A percentile compares a stretch with the other conserved stretches of the same genome.
These are phyloP conservation scores for Cebidichthys violaceus DNA, from an alignment of 2,113 vertebrate species.

Conservation along the genomic window DNA sequence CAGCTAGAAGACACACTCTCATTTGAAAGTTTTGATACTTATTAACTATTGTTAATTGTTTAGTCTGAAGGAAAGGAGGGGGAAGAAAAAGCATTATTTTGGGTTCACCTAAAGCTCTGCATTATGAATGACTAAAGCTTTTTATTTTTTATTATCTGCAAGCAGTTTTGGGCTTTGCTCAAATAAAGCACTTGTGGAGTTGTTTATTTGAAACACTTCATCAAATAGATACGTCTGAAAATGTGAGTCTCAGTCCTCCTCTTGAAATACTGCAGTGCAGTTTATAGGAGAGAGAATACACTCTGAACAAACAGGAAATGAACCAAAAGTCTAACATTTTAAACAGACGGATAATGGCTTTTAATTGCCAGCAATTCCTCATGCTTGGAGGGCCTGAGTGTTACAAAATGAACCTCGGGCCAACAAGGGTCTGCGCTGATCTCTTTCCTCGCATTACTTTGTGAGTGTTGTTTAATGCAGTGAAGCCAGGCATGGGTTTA, in stretches of 20 bases:
- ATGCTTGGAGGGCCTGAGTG: neutral
- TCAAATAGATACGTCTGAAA: constrained; percentile 3
- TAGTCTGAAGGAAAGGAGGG: constrained; percentile 16
- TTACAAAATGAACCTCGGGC: neutral
- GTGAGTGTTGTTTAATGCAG: neutral
- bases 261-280: neutral
- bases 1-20: constrained; percentile 24
- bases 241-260: neutral
- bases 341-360: constrained; percentile 3
- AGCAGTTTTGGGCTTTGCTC: constrained; percentile 10
- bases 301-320: constrained; percentile 7
- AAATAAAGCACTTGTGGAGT: neutral
- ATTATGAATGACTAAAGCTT: constrained; percentile 37
- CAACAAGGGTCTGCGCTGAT: neutral
- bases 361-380: neutral
- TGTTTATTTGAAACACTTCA: constrained; percentile 25
- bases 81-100: constrained; percentile 20
- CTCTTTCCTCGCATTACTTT: neutral
- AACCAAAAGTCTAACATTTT: neutral
- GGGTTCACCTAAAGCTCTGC: constrained; percentile 40
- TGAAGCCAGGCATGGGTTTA: neutral
- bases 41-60: constrained; percentile 51
- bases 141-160: neutral
- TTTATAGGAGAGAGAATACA: neutral
- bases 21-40: constrained; percentile 42